A percentile compares a stretch with the other conserved stretches of the same genome.
Evolutionary conservation across 2,888 invertebrate genomes (phyloP).

Genomic region (Brachycybe producta): DNA sequence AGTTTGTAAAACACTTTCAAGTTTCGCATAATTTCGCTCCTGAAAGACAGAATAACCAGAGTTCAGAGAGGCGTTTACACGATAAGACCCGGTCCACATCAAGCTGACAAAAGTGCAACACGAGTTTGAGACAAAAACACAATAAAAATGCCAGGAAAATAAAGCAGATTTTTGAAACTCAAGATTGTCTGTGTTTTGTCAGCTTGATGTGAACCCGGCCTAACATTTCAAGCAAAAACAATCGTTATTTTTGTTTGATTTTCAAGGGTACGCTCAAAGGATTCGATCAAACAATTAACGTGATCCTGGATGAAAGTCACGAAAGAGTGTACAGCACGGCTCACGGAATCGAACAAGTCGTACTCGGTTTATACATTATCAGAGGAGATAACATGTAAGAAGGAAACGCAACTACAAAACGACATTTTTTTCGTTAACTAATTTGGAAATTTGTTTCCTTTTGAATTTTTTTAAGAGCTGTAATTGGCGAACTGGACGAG

Average conservation of each 20-base stretch:
- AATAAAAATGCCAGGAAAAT: no score
- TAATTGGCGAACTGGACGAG: slow-evolving; percentile 45
- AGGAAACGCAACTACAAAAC: no score
- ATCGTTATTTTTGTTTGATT: slow-evolving; percentile 10
- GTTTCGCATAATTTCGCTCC: no score
- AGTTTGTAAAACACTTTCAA: no score
- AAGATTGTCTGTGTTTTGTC: not conserved
- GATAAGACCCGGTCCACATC: no score
- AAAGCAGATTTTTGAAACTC: no score
- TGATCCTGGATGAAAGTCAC: slow-evolving; percentile 94
- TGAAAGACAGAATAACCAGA: no score
- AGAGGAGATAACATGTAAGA: slow-evolving; percentile 92
- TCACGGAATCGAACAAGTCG: slow-evolving; percentile 86
- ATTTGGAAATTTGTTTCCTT: no score
- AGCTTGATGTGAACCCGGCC: not conserved
- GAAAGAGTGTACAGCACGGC: slow-evolving; percentile 93
- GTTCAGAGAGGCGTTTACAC: not conserved
- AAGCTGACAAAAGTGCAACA: no score
- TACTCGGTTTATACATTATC: slow-evolving; percentile 91
- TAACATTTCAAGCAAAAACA: not conserved
- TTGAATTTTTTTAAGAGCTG: slow-evolving; percentile 41
- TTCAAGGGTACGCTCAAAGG: slow-evolving; percentile 86
- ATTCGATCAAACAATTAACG: slow-evolving; percentile 97
- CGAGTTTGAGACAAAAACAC: no score
- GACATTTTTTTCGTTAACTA: not conserved